Percentiles rank a stretch among this genome's conserved stretches.
Evolutionary conservation across 2,113 vertebrate species (phyloP).

Genomic region (Sorex araneus): DNA sequence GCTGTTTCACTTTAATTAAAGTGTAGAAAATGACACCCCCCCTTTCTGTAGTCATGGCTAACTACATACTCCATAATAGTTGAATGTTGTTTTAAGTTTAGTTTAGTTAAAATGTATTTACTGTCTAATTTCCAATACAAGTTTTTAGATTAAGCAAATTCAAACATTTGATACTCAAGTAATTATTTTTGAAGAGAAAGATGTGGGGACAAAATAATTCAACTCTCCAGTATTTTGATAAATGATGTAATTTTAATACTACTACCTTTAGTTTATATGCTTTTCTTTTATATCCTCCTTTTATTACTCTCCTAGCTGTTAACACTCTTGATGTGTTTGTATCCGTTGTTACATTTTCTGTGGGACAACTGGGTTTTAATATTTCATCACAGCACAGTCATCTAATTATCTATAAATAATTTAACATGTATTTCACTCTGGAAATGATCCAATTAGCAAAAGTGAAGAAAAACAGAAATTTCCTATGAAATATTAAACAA

Average conservation of each 20-base stretch:
- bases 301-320: slow-evolving; percentile 82
- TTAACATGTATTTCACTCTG: slow-evolving; percentile 87
- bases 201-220: not conserved
- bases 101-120: slow-evolving; percentile 71
- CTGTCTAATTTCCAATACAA: slow-evolving; percentile 67
- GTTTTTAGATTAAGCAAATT: slow-evolving; percentile 63
- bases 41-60: not conserved
- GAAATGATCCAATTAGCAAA: slow-evolving; percentile 88
- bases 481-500: slow-evolving; percentile 80
- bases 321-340: slow-evolving; percentile 85
- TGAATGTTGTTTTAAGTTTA: slow-evolving; percentile 10
- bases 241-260: slow-evolving; percentile 79
- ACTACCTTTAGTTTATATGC: slow-evolving; percentile 67
- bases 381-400: slow-evolving; percentile 88
- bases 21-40: not conserved
- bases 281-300: slow-evolving; percentile 77
- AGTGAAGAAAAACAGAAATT: slow-evolving; percentile 77
- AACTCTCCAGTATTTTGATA: slow-evolving; percentile 43
- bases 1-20: not conserved
- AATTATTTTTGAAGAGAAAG: slow-evolving; percentile 36
- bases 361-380: slow-evolving; percentile 88
- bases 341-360: slow-evolving; percentile 86
- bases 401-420: slow-evolving; percentile 92
- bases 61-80: not conserved
- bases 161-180: slow-evolving; percentile 3